A percentile compares a stretch with the other conserved stretches of the same genome.
phyloP scores from a whole-genome alignment of 2,797 vertebrate species.

The Pterois miles region DNA sequence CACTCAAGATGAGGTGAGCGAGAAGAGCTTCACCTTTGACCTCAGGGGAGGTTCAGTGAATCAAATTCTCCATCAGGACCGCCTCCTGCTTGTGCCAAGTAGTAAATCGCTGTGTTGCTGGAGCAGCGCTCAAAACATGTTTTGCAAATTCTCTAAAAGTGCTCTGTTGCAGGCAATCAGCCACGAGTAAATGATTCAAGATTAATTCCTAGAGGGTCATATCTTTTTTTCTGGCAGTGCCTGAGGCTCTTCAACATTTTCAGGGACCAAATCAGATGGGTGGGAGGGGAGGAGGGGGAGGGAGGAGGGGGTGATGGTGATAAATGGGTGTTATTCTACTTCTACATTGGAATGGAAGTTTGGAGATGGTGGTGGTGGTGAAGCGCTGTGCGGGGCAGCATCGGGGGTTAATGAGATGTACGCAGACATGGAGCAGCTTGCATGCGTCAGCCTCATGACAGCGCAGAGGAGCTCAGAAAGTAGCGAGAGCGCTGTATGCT shows the following conservation, averaged over 20 bases:
- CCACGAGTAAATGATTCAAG: constrained; percentile 66
- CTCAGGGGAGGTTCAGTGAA: constrained; percentile 9
- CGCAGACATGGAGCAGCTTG: constrained; percentile 51
- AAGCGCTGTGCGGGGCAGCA: constrained; percentile 14
- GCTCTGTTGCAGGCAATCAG: constrained; percentile 52
- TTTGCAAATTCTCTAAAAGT: constrained; percentile 45
- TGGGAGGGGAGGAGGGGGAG: neutral
- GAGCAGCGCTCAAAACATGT: constrained; percentile 43
- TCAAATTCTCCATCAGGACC: constrained; percentile 2
- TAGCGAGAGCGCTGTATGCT: neutral
- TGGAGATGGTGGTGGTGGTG: constrained; percentile 18
- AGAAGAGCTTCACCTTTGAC: constrained; percentile 58
- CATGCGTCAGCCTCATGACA: constrained; percentile 59
- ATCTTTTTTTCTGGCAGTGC: constrained; percentile 39
- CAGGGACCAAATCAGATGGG: constrained; percentile 22
- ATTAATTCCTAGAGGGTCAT: constrained; percentile 64
- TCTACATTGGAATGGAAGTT: constrained; percentile 38
- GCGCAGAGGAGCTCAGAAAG: constrained; percentile 29
- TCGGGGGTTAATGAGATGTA: constrained; percentile 64
- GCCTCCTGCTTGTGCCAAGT: constrained; percentile 15
- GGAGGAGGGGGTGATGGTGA: neutral
- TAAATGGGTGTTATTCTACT: constrained; percentile 52
- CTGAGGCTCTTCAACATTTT: constrained; percentile 18
- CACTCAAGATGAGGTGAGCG: neutral
- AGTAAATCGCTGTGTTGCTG: constrained; percentile 32